A percentile compares a stretch with the other conserved stretches of the same genome.
These are phyloP conservation scores for Fragum fragum DNA, from an alignment of 2,888 invertebrate genomes.

Conservation along the genomic window DNA sequence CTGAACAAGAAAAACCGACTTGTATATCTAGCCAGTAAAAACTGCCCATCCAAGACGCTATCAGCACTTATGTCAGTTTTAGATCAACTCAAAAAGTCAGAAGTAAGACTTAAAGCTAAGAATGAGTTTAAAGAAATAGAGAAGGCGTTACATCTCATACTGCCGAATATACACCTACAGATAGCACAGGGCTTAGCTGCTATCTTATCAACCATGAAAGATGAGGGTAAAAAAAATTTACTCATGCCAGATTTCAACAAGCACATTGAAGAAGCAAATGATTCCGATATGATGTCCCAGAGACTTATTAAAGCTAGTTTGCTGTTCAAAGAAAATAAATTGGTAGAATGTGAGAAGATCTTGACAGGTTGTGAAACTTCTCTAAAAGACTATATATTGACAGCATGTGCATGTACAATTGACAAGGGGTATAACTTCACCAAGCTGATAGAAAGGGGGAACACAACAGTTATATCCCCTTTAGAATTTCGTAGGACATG, in stretches of 20 bases:
- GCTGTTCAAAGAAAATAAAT: background rate
- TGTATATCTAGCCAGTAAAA: background rate
- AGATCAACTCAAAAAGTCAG: background rate
- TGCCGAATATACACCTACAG: background rate
- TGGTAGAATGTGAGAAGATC: background rate
- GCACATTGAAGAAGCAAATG: background rate
- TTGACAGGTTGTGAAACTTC: background rate
- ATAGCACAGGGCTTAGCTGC: background rate
- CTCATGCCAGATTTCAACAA: background rate
- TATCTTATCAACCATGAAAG: background rate
- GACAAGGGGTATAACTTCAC: background rate
- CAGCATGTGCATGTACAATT: background rate
- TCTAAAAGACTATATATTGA: background rate
- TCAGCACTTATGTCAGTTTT: background rate
- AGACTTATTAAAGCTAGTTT: background rate
- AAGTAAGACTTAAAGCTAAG: background rate
- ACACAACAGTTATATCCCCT: background rate
- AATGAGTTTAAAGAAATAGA: background rate
- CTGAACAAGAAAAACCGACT: background rate
- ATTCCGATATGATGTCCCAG: background rate
- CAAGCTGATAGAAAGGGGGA: background rate
- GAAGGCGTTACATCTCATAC: background rate
- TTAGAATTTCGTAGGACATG: background rate
- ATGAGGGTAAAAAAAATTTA: background rate
- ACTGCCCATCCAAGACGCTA: background rate